phyloP scores from a whole-genome alignment of 2,888 invertebrate species.

The Ophioninae sp. region DNA sequence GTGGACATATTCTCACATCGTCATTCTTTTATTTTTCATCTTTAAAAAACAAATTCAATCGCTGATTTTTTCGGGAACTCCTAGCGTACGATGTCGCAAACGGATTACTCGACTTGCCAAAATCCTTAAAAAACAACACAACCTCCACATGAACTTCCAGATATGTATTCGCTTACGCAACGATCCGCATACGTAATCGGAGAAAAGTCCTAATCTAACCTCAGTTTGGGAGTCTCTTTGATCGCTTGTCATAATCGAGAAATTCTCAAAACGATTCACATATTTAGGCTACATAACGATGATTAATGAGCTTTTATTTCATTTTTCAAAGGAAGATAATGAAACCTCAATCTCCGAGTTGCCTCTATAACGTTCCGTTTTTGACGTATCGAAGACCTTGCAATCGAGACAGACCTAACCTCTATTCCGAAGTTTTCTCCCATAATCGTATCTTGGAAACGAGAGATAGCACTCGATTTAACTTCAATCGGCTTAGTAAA shows the following conservation, averaged over 20 bases:
- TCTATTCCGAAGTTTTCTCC: background rate
- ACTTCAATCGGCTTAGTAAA: background rate
- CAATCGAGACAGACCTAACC: background rate
- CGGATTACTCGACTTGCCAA: too few species aligned
- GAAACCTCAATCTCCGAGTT: slow-evolving; percentile 12
- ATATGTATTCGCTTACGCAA: background rate
- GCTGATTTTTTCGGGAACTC: background rate
- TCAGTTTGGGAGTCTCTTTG: background rate
- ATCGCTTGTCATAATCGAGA: background rate
- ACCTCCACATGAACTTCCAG: background rate
- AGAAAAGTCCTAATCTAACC: background rate
- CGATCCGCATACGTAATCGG: background rate
- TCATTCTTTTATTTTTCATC: background rate
- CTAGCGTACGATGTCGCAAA: background rate
- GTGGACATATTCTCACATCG: background rate
- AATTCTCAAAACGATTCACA: too few species aligned
- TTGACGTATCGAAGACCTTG: too few species aligned
- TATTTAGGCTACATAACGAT: too few species aligned
- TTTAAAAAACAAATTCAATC: background rate
- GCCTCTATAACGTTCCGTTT: background rate
- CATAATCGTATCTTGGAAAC: too few species aligned
- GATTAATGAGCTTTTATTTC: too few species aligned
- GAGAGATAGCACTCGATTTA: background rate
- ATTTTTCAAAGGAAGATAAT: background rate
- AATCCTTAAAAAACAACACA: background rate